Base-by-base conservation (phyloP, 1,140 invertebrate genomes). In the Pissodes strobi region DNA sequence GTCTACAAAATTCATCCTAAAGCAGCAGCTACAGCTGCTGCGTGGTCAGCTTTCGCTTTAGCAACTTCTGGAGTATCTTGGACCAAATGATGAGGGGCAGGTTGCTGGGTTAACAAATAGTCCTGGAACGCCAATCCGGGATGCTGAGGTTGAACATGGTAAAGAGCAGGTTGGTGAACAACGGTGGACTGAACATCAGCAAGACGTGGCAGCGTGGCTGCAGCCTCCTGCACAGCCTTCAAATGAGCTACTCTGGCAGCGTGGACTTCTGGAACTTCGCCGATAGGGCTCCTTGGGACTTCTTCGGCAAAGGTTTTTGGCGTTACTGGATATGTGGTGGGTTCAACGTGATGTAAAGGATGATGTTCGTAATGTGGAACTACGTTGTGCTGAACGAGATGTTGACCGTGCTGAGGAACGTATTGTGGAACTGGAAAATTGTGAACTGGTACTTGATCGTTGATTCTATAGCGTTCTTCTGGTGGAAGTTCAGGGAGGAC, bases 161-260 rank as follows among this genome's bases (percentile, higher is more conserved):
- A 17, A 27, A 9, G 25, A 5, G 3, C 4, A 27, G 25, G 25
- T 27, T 27, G 25, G 6, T 58, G 37, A 17, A 8, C n/a, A 3
- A 18, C 17, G 13, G 13, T 8, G 17, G 5, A 45, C 1, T n/a
- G n/a, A n/a, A n/a, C n/a, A n/a, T 58, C 41, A 48, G 15, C 15
- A 9, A 64, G 22, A 34, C 37, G 17, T n/a, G 62, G 52, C 34
- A 56, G 30, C 3, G 15, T 30, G 19, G 51, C 52, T 23, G 9
- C 8, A 1, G 22, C 38, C 22, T 67, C 49, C 10, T 63, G 39
- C 13, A 46, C 13, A 13, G 59, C 65, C 22, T 41, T 45, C 2
- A 69, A 41, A 58, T 69, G 67, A 4, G 67, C 67, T 19, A 51
- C 57, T 21, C 57, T 53, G 1, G 68, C 68, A 48, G 64, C 68